phyloP scores from a whole-genome alignment of 2,888 invertebrate species.

The Sphinx pinastri region DNA sequence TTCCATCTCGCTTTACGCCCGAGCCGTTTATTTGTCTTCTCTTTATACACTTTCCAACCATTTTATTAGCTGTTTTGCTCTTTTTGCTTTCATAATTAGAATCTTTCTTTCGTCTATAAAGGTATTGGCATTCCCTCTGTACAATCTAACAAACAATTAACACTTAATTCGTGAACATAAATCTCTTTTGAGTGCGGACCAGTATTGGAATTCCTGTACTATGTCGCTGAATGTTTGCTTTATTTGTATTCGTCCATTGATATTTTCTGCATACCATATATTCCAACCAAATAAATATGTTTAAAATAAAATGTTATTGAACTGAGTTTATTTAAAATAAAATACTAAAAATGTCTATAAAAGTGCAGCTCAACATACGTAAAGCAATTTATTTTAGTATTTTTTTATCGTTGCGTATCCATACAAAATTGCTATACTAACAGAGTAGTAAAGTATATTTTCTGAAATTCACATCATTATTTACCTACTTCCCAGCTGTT shows the following conservation, averaged over 20 bases:
- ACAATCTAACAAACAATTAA: conserved; percentile 29
- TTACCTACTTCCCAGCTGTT: not conserved
- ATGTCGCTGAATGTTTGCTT: conserved; percentile 49
- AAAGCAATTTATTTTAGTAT: no score
- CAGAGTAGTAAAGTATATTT: no score
- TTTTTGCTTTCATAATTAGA: conserved; percentile 13
- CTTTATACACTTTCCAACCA: conserved; percentile 29
- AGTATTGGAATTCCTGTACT: conserved; percentile 50
- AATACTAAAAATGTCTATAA: no score
- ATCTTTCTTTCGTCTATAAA: conserved; percentile 64
- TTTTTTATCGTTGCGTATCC: no score
- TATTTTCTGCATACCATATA: conserved; percentile 50
- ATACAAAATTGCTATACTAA: no score
- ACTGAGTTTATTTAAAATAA: no score
- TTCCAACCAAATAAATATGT: conserved; percentile 39
- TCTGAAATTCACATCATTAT: not conserved
- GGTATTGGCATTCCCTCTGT: conserved; percentile 57
- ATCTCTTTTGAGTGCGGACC: conserved; percentile 35
- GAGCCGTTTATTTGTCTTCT: conserved; percentile 24
- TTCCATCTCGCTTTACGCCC: conserved; percentile 55
- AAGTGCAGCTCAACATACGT: no score
- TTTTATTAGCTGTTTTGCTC: conserved; percentile 21
- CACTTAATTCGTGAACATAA: conserved; percentile 38
- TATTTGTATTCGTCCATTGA: conserved; percentile 52
- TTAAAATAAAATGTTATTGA: conserved; percentile 28